A percentile compares a stretch with the other conserved stretches of the same genome.
Evolutionary conservation across 2,113 vertebrate species (phyloP).

Genomic region (Plectropomus leopardus): DNA sequence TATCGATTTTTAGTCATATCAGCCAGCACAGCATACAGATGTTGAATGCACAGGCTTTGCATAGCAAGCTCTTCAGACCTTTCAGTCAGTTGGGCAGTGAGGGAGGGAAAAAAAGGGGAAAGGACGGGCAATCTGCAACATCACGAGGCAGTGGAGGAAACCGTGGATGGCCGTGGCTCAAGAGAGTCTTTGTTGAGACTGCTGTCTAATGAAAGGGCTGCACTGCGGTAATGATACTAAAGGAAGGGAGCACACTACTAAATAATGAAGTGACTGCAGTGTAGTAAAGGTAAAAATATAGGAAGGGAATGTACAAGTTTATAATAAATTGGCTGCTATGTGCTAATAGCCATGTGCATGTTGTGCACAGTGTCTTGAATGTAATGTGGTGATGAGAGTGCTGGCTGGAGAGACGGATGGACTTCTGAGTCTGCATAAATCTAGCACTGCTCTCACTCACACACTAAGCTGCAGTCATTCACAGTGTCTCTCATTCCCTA

Average conservation of each 20-base stretch:
- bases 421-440: constrained; percentile 4
- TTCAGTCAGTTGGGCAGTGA: constrained; percentile 10
- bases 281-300: constrained; percentile 52
- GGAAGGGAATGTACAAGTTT: background rate
- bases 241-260: constrained; percentile 56
- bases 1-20: constrained; percentile 17
- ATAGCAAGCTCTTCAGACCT: background rate
- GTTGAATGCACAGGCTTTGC: constrained; percentile 21
- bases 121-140: constrained; percentile 13
- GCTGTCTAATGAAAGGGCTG: constrained; percentile 61
- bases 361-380: background rate
- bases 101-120: background rate
- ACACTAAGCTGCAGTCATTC: constrained; percentile 11
- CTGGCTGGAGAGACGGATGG: background rate
- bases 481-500: constrained; percentile 3
- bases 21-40: background rate
- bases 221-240: constrained; percentile 70
- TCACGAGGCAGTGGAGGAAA: constrained; percentile 22
- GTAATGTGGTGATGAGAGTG: constrained; percentile 3
- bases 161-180: constrained; percentile 40
- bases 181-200: constrained; percentile 58
- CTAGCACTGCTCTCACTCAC: constrained; percentile 14
- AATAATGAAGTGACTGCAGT: constrained; percentile 70
- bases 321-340: constrained; percentile 14
- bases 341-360: background rate